Conservation (phyloP, 2,797 vertebrate species). For the Alectoris magna region DNA sequence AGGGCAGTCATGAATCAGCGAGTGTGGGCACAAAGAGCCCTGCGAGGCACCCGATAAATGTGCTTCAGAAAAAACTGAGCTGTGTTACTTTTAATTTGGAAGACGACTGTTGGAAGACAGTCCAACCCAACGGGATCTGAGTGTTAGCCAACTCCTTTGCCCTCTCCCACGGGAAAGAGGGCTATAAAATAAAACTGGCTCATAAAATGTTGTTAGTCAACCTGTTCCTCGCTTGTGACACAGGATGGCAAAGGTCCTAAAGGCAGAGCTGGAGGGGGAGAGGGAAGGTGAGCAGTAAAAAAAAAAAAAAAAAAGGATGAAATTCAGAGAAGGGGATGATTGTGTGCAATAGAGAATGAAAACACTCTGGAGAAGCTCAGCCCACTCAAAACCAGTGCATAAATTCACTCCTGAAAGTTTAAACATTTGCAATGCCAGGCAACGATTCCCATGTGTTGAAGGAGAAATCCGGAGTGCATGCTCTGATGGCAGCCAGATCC, state of each 20-base stretch:
- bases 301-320: background rate
- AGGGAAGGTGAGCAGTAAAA: background rate
- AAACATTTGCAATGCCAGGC: background rate
- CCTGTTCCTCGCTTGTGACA: background rate
- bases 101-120: constrained; percentile 12
- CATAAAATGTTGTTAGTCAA: constrained; percentile 58
- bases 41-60: constrained; percentile 2
- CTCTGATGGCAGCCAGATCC: too few relatives aligned
- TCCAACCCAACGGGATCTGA: constrained; percentile 32
- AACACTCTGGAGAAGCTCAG: background rate
- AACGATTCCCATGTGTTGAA: background rate
- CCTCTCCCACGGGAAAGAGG: constrained; percentile 56
- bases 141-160: constrained; percentile 23
- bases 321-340: background rate
- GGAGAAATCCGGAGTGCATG: background rate
- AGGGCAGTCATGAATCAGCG: constrained; percentile 41
- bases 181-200: constrained; percentile 29
- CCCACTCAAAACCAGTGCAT: background rate
- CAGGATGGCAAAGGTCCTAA: constrained; percentile 11
- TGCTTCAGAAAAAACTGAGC: constrained; percentile 20
- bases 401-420: background rate
- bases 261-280: background rate
- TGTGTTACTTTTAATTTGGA: constrained; percentile 40
- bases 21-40: constrained; percentile 36
- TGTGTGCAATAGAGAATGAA: background rate